A percentile compares a stretch with the other conserved stretches of the same genome.
Evolutionary conservation across 2,797 vertebrate species (phyloP).

Genomic region (Tiaroga cobitis): DNA sequence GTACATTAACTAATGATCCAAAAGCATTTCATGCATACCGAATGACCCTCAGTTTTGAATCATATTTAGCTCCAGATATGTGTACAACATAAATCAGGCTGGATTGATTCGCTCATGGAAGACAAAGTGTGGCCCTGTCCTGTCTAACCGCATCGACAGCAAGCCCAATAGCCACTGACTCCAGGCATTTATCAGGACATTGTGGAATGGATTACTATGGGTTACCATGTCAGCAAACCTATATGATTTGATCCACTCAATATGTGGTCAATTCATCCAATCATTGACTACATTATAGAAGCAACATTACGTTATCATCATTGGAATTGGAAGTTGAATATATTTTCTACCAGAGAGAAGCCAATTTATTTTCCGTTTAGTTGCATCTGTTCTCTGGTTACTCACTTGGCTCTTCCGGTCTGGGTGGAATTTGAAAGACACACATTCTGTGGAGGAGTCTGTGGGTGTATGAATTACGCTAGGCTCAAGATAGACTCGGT

Average conservation of each 20-base stretch:
- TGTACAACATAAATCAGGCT: conserved; percentile 15
- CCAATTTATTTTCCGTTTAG: conserved; percentile 32
- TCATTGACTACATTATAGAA: conserved; percentile 28
- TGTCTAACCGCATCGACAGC: conserved; percentile 64
- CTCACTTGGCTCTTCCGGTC: conserved; percentile 42
- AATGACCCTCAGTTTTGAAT: not conserved
- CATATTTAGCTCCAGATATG: conserved; percentile 13
- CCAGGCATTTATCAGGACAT: conserved; percentile 54
- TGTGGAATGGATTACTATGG: conserved; percentile 21
- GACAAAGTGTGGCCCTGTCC: conserved; percentile 20
- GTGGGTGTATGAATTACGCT: conserved; percentile 51
- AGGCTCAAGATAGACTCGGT: conserved; percentile 45
- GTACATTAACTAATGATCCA: conserved; percentile 15
- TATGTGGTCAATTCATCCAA: conserved; percentile 39
- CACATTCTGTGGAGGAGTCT: conserved; percentile 37
- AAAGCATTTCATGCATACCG: conserved; percentile 1
- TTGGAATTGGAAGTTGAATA: not conserved
- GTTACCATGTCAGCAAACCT: conserved; percentile 47
- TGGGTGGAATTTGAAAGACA: conserved; percentile 34
- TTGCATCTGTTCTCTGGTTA: conserved; percentile 47
- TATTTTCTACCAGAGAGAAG: conserved; percentile 24
- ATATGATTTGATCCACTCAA: conserved; percentile 33
- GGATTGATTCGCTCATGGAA: conserved; percentile 22
- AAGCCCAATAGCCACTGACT: conserved; percentile 70
- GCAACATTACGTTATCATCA: not conserved